Evolutionary conservation across 2,113 vertebrate species (phyloP).

Genomic region (Cebus imitator): DNA sequence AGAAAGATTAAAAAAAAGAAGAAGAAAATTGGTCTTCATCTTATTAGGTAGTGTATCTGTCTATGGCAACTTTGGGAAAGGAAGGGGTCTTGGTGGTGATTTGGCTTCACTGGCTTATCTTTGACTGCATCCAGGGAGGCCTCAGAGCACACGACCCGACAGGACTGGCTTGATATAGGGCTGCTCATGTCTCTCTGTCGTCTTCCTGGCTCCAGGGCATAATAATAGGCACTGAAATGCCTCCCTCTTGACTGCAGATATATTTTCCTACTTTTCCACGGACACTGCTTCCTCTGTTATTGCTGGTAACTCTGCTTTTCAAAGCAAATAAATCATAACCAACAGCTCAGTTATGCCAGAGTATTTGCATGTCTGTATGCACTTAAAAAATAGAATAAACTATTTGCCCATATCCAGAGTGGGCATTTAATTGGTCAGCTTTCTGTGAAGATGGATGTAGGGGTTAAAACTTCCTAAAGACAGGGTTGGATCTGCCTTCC

Average conservation of each 20-base stretch:
- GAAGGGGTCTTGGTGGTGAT: not conserved
- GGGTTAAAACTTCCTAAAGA: not conserved
- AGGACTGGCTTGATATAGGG: not conserved
- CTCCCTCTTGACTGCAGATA: not conserved
- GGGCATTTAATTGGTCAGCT: not conserved
- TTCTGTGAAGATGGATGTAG: not conserved
- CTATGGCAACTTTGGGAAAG: not conserved
- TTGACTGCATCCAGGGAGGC: not conserved
- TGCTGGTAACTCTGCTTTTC: not conserved
- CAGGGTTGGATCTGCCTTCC: not conserved
- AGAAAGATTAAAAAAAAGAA: no score
- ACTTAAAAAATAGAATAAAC: not conserved
- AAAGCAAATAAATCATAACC: not conserved
- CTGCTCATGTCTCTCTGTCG: not conserved
- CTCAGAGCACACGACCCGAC: fast-evolving
- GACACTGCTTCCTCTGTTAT: not conserved
- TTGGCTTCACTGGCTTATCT: not conserved
- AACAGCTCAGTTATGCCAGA: not conserved
- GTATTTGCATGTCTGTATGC: not conserved
- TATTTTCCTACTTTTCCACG: not conserved
- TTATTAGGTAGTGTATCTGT: not conserved
- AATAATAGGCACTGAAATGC: not conserved
- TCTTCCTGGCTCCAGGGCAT: not conserved
- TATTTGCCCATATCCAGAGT: not conserved
- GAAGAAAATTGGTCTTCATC: not conserved